These are phyloP conservation scores for Lichenostomus cassidix DNA, from an alignment of 2,113 vertebrate species.

Conservation along the genomic window DNA sequence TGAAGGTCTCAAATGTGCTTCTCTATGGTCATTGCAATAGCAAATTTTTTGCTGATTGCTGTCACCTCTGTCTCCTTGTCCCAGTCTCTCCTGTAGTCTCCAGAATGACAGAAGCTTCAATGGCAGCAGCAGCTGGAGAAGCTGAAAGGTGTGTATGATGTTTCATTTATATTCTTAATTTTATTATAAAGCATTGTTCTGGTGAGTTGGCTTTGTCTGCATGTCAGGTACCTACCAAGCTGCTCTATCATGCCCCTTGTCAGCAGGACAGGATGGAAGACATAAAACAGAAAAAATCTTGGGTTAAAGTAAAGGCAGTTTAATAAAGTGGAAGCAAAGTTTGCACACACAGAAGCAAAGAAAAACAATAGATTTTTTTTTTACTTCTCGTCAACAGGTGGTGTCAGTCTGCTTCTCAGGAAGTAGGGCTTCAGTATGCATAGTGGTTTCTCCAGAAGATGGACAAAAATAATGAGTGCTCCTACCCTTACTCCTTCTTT, in stretches of 20 bases:
- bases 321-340: background rate
- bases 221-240: background rate
- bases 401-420: background rate
- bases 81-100: background rate
- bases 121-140: background rate
- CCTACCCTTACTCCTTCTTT: background rate
- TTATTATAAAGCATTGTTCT: background rate
- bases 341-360: background rate
- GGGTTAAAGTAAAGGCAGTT: background rate
- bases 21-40: background rate
- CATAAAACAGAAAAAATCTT: background rate
- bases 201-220: background rate
- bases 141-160: background rate
- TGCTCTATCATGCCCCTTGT: background rate
- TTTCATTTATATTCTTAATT: background rate
- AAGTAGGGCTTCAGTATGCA: background rate
- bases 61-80: background rate
- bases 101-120: background rate
- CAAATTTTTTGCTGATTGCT: background rate
- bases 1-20: background rate
- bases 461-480: background rate
- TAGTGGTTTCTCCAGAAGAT: background rate
- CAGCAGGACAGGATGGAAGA: background rate
- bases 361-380: background rate
- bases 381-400: background rate